Conservation (phyloP, 2,113 vertebrate genomes). For the Dicrurus megarhynchus region DNA sequence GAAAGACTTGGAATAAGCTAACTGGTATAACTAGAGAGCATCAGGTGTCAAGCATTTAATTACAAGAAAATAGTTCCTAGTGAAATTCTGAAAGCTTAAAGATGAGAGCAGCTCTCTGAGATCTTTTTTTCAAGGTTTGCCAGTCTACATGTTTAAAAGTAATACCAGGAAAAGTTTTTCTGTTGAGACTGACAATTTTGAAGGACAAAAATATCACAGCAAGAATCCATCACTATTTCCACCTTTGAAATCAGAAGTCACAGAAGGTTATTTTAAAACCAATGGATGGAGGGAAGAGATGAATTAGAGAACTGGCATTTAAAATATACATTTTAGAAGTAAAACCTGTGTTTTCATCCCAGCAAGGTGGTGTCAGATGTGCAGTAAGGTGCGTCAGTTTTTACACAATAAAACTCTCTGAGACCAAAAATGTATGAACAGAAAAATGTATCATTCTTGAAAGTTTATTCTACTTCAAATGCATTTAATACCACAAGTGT, state of each 20-base stretch:
- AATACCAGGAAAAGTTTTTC: slow-evolving; percentile 24
- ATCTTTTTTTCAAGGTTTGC: not conserved
- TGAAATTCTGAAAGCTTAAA: not conserved
- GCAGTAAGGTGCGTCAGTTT: not conserved
- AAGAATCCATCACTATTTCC: slow-evolving; percentile 24
- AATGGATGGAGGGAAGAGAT: not conserved
- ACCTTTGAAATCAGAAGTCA: slow-evolving; percentile 4
- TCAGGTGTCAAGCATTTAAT: slow-evolving; percentile 30
- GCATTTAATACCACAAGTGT: not conserved
- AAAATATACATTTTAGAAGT: slow-evolving; percentile 36
- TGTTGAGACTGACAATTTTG: slow-evolving; percentile 27
- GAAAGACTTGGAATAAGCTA: not conserved
- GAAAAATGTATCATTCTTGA: not conserved
- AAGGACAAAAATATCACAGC: slow-evolving; percentile 37
- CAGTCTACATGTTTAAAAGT: not conserved
- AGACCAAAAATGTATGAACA: not conserved
- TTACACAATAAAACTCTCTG: not conserved
- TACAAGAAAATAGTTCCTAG: slow-evolving; percentile 31
- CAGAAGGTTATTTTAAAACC: slow-evolving; percentile 33
- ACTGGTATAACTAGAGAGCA: not conserved
- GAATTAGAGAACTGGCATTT: not conserved
- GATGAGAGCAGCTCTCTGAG: not conserved
- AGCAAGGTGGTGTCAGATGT: not conserved
- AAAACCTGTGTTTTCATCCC: not conserved
- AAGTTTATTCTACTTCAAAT: not conserved